Percentiles rank a stretch among this genome's conserved stretches.
Conservation (phyloP, 2,113 vertebrate species). For the Scomber japonicus region DNA sequence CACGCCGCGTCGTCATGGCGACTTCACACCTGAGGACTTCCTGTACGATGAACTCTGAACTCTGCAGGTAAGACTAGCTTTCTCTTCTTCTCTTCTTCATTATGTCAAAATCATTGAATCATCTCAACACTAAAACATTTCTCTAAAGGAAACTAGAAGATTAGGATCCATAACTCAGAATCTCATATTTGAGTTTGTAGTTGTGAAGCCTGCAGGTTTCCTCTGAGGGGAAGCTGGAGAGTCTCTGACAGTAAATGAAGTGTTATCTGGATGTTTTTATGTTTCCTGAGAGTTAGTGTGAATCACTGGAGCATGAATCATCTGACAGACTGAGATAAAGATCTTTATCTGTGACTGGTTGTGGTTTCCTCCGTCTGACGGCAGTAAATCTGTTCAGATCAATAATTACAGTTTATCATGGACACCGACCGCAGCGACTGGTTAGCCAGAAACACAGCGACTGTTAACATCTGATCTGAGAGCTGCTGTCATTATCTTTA, state of each 20-base stretch:
- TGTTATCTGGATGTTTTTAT: too few relatives aligned
- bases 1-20: too few relatives aligned
- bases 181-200: constrained; percentile 4
- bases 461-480: background rate
- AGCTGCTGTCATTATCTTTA: too few relatives aligned
- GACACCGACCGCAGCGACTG: constrained; percentile 30
- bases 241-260: background rate
- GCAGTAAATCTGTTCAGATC: constrained; percentile 37
- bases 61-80: too few relatives aligned
- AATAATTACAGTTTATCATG: constrained; percentile 16
- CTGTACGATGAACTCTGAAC: too few relatives aligned
- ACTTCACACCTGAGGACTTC: too few relatives aligned
- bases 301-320: constrained; percentile 43
- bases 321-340: constrained; percentile 19
- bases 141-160: background rate
- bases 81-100: too few relatives aligned
- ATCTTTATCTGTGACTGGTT: constrained; percentile 9
- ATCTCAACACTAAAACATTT: background rate
- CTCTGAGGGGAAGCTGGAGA: constrained; percentile 21
- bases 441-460: constrained; percentile 53
- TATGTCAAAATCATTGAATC: too few relatives aligned
- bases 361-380: constrained; percentile 19
- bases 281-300: background rate
- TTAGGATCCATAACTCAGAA: constrained; percentile 32
- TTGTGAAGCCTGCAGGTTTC: constrained; percentile 24